Evolutionary conservation across 2,113 vertebrate genomes (phyloP), one percentile per base, ranked within the genome.

Genomic region (Hipposideros armiger): DNA sequence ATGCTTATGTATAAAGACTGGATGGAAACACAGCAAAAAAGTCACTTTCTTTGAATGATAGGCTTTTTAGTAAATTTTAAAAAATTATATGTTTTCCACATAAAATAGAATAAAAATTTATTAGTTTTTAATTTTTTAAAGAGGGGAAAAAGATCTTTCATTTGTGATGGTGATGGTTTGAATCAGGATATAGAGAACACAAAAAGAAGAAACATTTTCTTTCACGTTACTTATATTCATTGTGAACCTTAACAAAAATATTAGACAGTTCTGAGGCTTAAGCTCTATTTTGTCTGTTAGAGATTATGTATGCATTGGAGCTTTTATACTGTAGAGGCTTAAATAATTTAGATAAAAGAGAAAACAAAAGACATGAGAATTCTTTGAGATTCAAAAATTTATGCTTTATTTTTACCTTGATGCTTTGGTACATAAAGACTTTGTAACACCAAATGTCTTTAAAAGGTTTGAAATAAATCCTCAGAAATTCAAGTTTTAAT

Each of bases 401-500:
- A 4, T 36, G 0, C 67, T 72, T 30, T 52, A 86, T 95, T 30
- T 11, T 74, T 89, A 91, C 81, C 89, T 47, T 5, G 7, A 83
- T 52, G 87, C 4, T 73, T 97, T 69, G 40, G 58, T 88, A 94
- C 76, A 77, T 86, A 70, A 9, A 45, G n/a, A 0, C 24, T 28
- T 94, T 92, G 24, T 95, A 97, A 93, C 77, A 94, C 24, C 0
- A 5, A 84, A 28, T 87, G 58, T 97, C 90, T 74, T 95, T 26
- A 45, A 52, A 94, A 30, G 0, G 6, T 88, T 98, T 90, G 54
- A 83, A 83, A 47, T 47, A 97, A 69, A 19, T 64, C n/a, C 5
- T 73, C 80, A 70, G 54, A 87, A 91, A 80, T 56, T 87, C n/a
- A 87, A 60, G 28, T 83, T 87, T 87, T 96, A 54, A 93, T 42